These are phyloP conservation scores for Pelvicachromis taeniatus DNA, from an alignment of 2,113 vertebrate genomes.

Conservation along the genomic window DNA sequence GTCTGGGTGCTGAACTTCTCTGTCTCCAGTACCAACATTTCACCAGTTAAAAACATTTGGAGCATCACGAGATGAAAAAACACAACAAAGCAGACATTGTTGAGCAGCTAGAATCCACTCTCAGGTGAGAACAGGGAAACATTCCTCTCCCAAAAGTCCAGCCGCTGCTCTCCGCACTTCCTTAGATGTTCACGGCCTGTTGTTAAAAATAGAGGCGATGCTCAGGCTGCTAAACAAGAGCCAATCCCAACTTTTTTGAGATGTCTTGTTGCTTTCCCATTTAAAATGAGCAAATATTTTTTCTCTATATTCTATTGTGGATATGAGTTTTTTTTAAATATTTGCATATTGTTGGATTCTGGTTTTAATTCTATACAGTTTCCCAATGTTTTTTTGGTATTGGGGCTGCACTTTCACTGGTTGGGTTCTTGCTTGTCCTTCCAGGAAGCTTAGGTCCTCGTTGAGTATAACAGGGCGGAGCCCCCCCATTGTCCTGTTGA, in stretches of 20 bases:
- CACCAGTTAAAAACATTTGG: neutral
- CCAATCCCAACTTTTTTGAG: neutral
- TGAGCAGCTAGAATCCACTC: neutral
- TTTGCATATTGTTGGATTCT: neutral
- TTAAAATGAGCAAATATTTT: neutral
- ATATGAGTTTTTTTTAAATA: neutral
- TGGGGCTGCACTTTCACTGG: neutral
- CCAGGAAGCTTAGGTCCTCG: neutral
- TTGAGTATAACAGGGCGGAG: rapidly evolving
- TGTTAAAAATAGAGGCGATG: neutral
- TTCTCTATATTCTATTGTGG: neutral
- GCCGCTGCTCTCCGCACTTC: neutral
- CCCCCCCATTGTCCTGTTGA: neutral
- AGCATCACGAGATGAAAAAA: neutral
- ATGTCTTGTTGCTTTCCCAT: neutral
- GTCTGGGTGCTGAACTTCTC: neutral
- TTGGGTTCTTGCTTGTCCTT: neutral
- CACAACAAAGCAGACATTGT: neutral
- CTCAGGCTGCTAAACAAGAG: neutral
- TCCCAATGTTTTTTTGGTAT: neutral
- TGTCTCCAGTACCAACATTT: neutral
- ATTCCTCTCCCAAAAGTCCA: neutral
- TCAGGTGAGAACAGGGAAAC: neutral
- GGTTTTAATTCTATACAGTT: rapidly evolving
- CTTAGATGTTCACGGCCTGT: neutral